Conservation (phyloP, 2,113 vertebrate species). For the Cryptotis parvus region DNA sequence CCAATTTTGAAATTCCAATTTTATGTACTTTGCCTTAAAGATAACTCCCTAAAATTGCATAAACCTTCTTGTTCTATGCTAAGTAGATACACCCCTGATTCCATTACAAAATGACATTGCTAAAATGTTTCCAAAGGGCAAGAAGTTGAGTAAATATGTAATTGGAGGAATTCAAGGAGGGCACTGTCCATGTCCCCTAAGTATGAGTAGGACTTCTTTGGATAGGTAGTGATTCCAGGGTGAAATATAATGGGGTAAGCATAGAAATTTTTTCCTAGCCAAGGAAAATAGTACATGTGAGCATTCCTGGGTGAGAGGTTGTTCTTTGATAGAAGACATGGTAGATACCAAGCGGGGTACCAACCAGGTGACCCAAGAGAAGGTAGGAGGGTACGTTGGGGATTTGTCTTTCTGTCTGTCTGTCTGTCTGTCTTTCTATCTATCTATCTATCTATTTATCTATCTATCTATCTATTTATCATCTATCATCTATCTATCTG, state of each 20-base stretch:
- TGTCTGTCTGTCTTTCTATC: too few species aligned
- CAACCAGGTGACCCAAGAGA: background rate
- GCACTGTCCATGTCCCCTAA: background rate
- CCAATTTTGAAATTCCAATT: background rate
- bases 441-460: too few species aligned
- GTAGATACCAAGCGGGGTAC: background rate
- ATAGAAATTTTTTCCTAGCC: background rate
- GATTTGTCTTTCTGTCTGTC: too few species aligned
- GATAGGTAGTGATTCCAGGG: background rate
- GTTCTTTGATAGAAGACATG: background rate
- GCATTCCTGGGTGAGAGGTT: background rate
- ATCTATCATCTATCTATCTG: too few species aligned
- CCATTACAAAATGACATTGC: background rate
- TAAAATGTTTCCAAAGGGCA: background rate
- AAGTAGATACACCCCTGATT: background rate
- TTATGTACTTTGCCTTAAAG: background rate
- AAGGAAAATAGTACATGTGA: background rate
- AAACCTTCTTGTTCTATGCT: background rate
- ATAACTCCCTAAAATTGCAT: background rate
- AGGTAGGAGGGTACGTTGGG: background rate
- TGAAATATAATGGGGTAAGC: too few species aligned
- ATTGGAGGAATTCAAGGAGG: background rate
- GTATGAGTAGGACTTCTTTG: background rate
- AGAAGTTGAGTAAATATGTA: background rate
- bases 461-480: too few species aligned